Base-by-base conservation (phyloP, 2,888 invertebrate genomes). In the Quadroppia sp. region DNA sequence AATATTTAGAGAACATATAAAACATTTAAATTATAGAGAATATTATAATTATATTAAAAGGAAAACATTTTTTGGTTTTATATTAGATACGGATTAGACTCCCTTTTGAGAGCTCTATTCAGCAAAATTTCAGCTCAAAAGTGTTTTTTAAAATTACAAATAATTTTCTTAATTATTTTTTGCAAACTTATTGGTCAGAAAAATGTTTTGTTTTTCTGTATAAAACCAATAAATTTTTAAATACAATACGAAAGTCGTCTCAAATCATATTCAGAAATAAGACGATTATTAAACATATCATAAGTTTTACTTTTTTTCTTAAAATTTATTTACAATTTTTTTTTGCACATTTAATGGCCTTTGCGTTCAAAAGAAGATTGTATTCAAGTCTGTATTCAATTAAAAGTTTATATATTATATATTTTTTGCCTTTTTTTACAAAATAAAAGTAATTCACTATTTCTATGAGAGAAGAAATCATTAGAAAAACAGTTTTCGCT, bases 261-360 rank as follows among this genome's bases (percentile, higher is more conserved):
- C 20, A 64, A 36, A 20, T 50, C 20, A 25, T 17, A 25, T 53
- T 45, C 45, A 45, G 17, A 13, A 6, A 59, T 61, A 0, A 67
- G 40, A 67, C 23, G 67, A 67, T 40, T 42, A 40, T 20, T 23
- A 67, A 40, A 7, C 59, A 23, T 59, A 23, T 59, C 13, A 59
- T 59, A 30, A 64, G 64, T 36, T 67, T 23, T 9, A 23, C 30
- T 42, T 23, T 40, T 67, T 67, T 20, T 1, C 3, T 9, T 36
- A 4, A 13, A 67, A 2, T 42, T 20, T 67, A 67, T 40, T 23
- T 40, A 67, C 67, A 61, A 61, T 30, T 32, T 23, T 56, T 23
- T 64, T 67, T 67, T 67, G 67, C 67, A 67, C 67, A 40, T 42
- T 61, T 67, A 67, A 67, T 67, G 42, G 67, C 67, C 67, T 42